Evolutionary conservation across 2,888 invertebrate genomes (phyloP), one percentile per base, ranked within the genome.

Genomic region (Agrotis puta): DNA sequence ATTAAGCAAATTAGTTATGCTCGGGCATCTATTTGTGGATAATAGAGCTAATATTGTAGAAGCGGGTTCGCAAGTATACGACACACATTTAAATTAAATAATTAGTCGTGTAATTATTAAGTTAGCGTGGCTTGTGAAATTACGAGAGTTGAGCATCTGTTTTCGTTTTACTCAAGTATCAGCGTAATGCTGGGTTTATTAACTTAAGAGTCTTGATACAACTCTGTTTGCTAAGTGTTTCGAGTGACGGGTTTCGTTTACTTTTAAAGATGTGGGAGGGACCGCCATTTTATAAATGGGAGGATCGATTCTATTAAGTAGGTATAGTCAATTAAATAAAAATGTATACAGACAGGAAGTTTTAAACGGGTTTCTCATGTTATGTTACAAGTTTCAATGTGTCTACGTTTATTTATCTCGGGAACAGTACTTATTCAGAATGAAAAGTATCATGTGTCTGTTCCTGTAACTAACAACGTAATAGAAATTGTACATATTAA

Each of bases 41-140:
- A 77, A 83, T 67, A 64, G 39, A 72, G 61, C 43, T 61, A 70
- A 65, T 61, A 50, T 59, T 65, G 20, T 63, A 48, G 69, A 62
- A 74, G 43, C 64, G 56, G 51, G 54, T 71, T 56, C 33, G 20
- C 54, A 73, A 69, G 73, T 65, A 79, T 77, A 77, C 62, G 72
- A 81, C 67, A 82, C 59, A 82, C 59, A 82, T 85, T 87, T 76
- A 82, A 82, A 85, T 85, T 80, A 81, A 79, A 78, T 82, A 87
- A 85, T 85, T 85, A 75, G 71, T 72, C 76, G 63, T 65, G 70
- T 86, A 86, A 87, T 86, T 82, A 80, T 79, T 83, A 72, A 86
- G 86, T 86, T 77, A 81, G 73, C 74, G 67, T 62, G 57, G 81
- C 71, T 86, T 67, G 69, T 75, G 64, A 64, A 77, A 64, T 72